These are phyloP conservation scores for Dichetophora obliterata DNA, from an alignment of 2,888 invertebrate genomes.

Conservation along the genomic window DNA sequence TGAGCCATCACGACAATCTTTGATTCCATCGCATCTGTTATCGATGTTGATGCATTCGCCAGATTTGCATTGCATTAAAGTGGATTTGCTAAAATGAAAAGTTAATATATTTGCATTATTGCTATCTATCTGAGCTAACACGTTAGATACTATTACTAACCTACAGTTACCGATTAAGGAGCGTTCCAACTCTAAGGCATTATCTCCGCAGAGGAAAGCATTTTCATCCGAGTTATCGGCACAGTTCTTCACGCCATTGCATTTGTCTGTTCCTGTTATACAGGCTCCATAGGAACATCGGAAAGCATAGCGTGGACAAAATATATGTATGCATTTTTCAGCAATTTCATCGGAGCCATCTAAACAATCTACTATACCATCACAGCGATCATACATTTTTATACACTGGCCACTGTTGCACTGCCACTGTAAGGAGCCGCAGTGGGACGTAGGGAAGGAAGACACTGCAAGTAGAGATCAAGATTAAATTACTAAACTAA, in stretches of 20 bases:
- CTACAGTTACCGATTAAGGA: slow-evolving; percentile 42
- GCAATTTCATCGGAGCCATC: slow-evolving; percentile 65
- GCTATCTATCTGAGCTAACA: background rate
- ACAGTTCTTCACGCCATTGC: slow-evolving; percentile 53
- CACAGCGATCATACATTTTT: slow-evolving; percentile 53
- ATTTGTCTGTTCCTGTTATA: slow-evolving; percentile 46
- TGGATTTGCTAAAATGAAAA: background rate
- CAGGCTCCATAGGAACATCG: slow-evolving; percentile 64
- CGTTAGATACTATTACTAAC: slow-evolving; percentile 27
- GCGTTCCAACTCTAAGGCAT: slow-evolving; percentile 27
- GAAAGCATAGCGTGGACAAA: slow-evolving; percentile 71
- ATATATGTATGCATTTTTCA: slow-evolving; percentile 55
- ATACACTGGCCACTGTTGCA: slow-evolving; percentile 64
- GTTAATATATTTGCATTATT: background rate
- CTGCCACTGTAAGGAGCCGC: slow-evolving; percentile 52
- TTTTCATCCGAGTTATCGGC: slow-evolving; percentile 66
- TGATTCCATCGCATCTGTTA: slow-evolving; percentile 57
- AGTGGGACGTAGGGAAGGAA: slow-evolving; percentile 41
- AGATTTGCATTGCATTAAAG: slow-evolving; percentile 54
- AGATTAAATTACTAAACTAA: background rate
- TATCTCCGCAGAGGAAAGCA: slow-evolving; percentile 35
- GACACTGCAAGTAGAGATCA: background rate
- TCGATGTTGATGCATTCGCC: slow-evolving; percentile 58
- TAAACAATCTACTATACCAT: slow-evolving; percentile 58
- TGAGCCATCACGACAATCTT: slow-evolving; percentile 60